Percentiles rank a stretch among this genome's conserved stretches.
Conservation (phyloP, 2,113 vertebrate genomes). For the Fulmarus glacialis region DNA sequence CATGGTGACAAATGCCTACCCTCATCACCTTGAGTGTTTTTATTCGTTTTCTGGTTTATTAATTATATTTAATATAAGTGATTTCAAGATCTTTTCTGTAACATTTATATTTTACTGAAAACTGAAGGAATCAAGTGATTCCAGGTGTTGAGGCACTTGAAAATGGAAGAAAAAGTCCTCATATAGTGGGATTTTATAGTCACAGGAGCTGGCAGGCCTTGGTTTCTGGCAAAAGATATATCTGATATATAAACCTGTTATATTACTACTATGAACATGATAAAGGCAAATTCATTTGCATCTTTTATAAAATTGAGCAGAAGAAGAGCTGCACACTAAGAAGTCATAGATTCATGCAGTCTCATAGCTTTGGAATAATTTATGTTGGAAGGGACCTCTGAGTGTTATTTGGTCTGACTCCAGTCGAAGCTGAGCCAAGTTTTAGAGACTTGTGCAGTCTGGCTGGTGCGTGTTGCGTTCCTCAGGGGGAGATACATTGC, state of each 20-base stretch:
- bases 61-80: background rate
- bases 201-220: background rate
- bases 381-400: background rate
- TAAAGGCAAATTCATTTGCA: background rate
- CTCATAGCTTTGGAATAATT: background rate
- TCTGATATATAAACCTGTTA: background rate
- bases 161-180: background rate
- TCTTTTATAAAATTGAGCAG: background rate
- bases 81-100: background rate
- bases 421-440: background rate
- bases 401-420: background rate
- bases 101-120: background rate
- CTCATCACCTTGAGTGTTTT: background rate
- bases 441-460: background rate
- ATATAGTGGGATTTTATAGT: background rate
- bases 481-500: background rate
- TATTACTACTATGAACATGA: background rate
- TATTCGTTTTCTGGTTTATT: background rate
- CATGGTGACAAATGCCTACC: background rate
- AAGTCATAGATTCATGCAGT: background rate
- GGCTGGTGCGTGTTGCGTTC: fast-evolving
- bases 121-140: background rate
- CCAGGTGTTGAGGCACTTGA: background rate
- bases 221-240: background rate
- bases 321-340: background rate